Base-by-base conservation (phyloP, 2,113 vertebrate genomes). In the Phodopus roborovskii region DNA sequence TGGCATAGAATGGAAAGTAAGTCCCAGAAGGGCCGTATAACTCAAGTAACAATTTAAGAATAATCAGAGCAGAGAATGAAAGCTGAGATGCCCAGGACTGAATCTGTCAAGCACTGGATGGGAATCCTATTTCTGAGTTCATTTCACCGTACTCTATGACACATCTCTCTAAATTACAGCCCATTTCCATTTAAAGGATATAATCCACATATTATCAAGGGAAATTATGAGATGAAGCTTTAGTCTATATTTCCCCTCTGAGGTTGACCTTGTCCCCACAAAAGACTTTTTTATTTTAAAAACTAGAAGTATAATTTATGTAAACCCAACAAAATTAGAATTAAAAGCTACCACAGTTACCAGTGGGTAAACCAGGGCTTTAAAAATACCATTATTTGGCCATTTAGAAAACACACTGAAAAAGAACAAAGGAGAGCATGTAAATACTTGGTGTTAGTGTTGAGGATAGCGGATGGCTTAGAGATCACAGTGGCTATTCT, bases 1-100 rank as follows among this genome's bases (percentile, higher is more conserved):
- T 56, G 95, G 92, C 45, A 62, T 62, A 73, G 96, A 93, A 90
- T 20, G 58, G 81, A 92, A 94, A 96, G 92, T 95, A 96, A 97
- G 98, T 96, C 70, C 96, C 96, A 24, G 92, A 97, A 94, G 91
- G 1, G n/a, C 77, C 70, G 81, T 74, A 77, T 36, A 83, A 96
- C 94, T 97, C 91, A 95, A 97, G 53, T 24, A 36, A 97, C 83
- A 84, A 94, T 92, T 97, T 95, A 42, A 96, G 96, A 98, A 97
- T 78, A 92, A 82, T 96, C 88, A 85, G 95, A 97, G 62, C 56
- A 96, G 24, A 39, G 92, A 88, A 58, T 74, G 85, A 77, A 70
- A 62, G 81, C 98, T 88, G 90, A 96, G 93, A 56, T 87, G 88
- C 64, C 75, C 17, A 97, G 53, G 86, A 97, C 88, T 81, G 81